Percentiles rank a stretch among this genome's conserved stretches.
Evolutionary conservation across 2,888 invertebrate genomes (phyloP).

Genomic region (Frankliniella fusca): DNA sequence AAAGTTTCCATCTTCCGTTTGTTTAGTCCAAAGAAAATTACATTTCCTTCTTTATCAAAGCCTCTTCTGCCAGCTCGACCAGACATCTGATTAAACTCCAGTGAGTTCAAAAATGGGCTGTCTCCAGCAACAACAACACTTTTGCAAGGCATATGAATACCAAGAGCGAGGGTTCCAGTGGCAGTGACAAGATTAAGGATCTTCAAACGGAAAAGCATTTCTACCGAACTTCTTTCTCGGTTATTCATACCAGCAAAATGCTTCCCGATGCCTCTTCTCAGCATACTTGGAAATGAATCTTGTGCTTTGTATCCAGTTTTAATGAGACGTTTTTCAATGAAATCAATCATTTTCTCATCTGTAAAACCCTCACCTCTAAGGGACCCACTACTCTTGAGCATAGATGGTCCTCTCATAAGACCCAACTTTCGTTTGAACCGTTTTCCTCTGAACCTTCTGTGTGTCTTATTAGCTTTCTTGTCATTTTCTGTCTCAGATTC

Average conservation of each 20-base stretch:
- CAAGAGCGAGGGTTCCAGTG: slow-evolving; percentile 40
- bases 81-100: slow-evolving; percentile 76
- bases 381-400: background rate
- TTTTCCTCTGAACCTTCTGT: slow-evolving; percentile 6
- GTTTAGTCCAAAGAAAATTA: slow-evolving; percentile 46
- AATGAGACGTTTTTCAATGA: slow-evolving; percentile 37
- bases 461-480: background rate
- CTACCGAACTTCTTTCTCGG: slow-evolving; percentile 43
- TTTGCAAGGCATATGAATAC: slow-evolving; percentile 42
- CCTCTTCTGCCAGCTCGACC: slow-evolving; percentile 94
- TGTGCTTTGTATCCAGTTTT: slow-evolving; percentile 27
- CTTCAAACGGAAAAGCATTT: slow-evolving; percentile 44
- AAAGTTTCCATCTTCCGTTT: slow-evolving; percentile 30
- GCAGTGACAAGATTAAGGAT: slow-evolving; percentile 38
- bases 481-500: slow-evolving; percentile 25
- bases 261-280: slow-evolving; percentile 43
- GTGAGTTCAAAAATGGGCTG: slow-evolving; percentile 39
- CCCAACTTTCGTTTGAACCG: slow-evolving; percentile 13
- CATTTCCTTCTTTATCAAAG: slow-evolving; percentile 89
- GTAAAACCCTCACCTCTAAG: slow-evolving; percentile 36
- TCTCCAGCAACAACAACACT: slow-evolving; percentile 39
- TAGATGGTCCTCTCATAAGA: background rate
- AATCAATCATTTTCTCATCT: slow-evolving; percentile 37
- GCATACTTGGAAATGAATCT: slow-evolving; percentile 30
- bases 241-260: slow-evolving; percentile 45